Evolutionary conservation across 2,797 vertebrate species (phyloP).

Genomic region (Hyperoplus immaculatus): DNA sequence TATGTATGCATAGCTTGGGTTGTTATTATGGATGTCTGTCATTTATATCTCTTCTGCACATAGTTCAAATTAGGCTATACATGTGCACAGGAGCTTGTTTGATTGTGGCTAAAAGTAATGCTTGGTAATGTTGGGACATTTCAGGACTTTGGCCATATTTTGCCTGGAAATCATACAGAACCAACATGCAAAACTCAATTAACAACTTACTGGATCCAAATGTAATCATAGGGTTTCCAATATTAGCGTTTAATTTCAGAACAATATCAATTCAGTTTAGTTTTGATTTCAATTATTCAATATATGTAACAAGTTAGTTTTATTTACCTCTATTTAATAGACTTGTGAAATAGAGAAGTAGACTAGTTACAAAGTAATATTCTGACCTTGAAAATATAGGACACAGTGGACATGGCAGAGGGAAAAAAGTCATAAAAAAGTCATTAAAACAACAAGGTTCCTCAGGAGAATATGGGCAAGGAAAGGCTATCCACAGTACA

Average conservation of each 20-base stretch:
- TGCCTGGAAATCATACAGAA: neutral
- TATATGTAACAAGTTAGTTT: neutral
- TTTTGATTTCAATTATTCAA: neutral
- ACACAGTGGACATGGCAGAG: constrained; percentile 36
- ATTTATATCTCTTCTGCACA: neutral
- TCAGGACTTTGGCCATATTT: neutral
- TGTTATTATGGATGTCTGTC: constrained; percentile 17
- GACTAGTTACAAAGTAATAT: constrained; percentile 15
- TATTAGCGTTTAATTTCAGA: neutral
- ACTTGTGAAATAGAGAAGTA: constrained; percentile 13
- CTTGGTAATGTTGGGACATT: neutral
- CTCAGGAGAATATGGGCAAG: constrained; percentile 44
- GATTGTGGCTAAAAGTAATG: neutral
- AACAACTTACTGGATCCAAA: neutral
- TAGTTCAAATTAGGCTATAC: neutral
- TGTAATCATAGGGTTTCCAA: neutral
- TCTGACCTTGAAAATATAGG: constrained; percentile 39
- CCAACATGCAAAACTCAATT: neutral
- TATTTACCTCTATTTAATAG: neutral
- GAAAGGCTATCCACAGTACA: constrained; percentile 59
- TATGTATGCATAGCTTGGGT: constrained; percentile 42
- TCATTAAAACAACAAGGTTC: constrained; percentile 69
- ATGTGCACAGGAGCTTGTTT: neutral
- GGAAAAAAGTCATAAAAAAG: constrained; percentile 48
- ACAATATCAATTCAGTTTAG: neutral